A percentile compares a stretch with the other conserved stretches of the same genome.
phyloP scores from a whole-genome alignment of 2,113 vertebrate genomes.

The Rhegmatorhina hoffmannsi region DNA sequence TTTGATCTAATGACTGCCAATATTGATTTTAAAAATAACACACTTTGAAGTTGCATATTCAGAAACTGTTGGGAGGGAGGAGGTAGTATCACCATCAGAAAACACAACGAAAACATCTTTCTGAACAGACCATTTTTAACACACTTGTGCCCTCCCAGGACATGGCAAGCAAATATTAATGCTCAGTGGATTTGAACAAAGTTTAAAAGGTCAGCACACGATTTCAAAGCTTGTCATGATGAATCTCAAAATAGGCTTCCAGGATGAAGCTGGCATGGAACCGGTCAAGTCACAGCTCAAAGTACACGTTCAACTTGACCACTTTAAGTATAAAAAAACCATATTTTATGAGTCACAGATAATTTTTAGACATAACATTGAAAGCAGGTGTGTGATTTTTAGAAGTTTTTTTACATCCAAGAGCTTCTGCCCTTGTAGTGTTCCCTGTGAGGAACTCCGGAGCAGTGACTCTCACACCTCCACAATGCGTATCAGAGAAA shows the following conservation, averaged over 20 bases:
- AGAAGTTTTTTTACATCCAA: background rate
- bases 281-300: background rate
- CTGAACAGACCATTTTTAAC: background rate
- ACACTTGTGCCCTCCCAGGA: background rate
- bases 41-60: background rate
- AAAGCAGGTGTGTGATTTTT: background rate
- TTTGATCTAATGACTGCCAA: background rate
- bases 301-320: background rate
- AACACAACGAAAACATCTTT: background rate
- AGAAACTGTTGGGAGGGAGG: background rate
- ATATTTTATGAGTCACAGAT: background rate
- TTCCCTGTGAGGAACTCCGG: background rate
- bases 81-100: background rate
- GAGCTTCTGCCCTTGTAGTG: background rate
- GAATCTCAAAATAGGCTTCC: background rate
- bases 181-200: background rate
- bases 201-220: background rate
- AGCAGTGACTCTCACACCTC: background rate
- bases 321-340: background rate
- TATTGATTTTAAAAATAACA: background rate
- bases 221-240: background rate
- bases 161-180: background rate
- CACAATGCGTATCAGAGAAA: background rate
- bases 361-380: background rate
- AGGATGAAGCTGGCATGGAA: background rate